phyloP scores from a whole-genome alignment of 2,888 invertebrate species.

The Taenaris catops region DNA sequence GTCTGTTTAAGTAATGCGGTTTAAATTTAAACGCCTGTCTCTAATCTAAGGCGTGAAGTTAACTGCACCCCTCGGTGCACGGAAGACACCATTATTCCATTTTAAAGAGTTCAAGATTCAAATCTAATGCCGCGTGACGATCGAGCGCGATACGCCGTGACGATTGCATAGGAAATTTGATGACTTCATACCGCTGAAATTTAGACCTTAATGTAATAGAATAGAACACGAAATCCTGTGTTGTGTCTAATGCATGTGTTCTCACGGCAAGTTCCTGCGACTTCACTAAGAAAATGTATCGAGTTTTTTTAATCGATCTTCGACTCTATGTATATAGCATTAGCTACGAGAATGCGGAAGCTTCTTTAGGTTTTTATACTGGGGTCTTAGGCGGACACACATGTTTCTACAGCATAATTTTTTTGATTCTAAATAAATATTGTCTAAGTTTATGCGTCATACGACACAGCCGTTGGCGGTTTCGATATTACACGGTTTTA shows the following conservation, averaged over 20 bases:
- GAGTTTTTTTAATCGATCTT: constrained; percentile 24
- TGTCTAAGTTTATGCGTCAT: too few relatives aligned
- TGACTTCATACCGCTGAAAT: constrained; percentile 21
- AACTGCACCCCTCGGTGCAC: constrained; percentile 29
- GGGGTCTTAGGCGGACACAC: too few relatives aligned
- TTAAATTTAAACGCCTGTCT: constrained; percentile 6
- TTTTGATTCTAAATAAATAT: too few relatives aligned
- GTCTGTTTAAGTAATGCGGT: too few relatives aligned
- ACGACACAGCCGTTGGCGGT: too few relatives aligned
- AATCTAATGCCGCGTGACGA: constrained; percentile 69
- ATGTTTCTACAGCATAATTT: too few relatives aligned
- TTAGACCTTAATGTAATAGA: constrained; percentile 19
- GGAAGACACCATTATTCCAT: constrained; percentile 54
- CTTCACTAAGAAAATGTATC: constrained; percentile 11
- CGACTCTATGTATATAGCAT: constrained; percentile 23
- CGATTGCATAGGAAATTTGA: constrained; percentile 40
- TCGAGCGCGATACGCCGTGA: constrained; percentile 46
- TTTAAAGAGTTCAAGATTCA: constrained; percentile 68
- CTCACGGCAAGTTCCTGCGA: constrained; percentile 35
- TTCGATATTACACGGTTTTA: too few relatives aligned
- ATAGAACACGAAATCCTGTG: constrained; percentile 7
- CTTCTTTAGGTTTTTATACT: too few relatives aligned
- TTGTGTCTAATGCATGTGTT: constrained; percentile 31
- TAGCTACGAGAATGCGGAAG: constrained; percentile 16
- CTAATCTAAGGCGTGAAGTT: constrained; percentile 22